Evolutionary conservation across 2,888 invertebrate species (phyloP).

Genomic region (Polymixis flavicincta): DNA sequence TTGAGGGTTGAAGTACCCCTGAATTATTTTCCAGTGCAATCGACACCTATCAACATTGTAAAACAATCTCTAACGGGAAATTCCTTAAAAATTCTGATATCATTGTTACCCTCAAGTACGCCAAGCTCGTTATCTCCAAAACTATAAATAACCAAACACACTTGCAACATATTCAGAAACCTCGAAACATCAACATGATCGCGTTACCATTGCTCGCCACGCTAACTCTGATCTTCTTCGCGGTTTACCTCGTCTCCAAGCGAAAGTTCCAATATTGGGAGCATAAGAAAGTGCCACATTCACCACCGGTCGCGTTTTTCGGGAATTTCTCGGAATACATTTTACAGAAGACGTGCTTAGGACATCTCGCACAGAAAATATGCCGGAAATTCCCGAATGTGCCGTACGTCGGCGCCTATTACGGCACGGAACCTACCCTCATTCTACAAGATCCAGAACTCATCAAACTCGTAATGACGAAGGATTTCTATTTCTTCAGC

Average conservation of each 20-base stretch:
- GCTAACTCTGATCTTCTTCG: constrained; percentile 37
- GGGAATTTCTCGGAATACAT: constrained; percentile 79
- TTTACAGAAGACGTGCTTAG: constrained; percentile 68
- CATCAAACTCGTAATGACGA: constrained; percentile 76
- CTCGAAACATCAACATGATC: constrained; percentile 43
- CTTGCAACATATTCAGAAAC: not conserved
- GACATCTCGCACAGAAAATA: constrained; percentile 69
- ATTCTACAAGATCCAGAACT: constrained; percentile 78
- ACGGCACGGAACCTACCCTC: constrained; percentile 80
- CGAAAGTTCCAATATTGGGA: constrained; percentile 77
- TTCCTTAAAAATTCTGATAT: not conserved
- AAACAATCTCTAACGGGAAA: not conserved
- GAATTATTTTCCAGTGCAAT: not conserved
- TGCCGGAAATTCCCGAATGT: constrained; percentile 74
- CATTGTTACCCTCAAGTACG: constrained; percentile 21
- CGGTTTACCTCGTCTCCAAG: constrained; percentile 63
- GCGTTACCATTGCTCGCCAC: constrained; percentile 13
- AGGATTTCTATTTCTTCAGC: constrained; percentile 82
- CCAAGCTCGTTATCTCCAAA: constrained; percentile 17
- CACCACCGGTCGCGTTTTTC: constrained; percentile 73
- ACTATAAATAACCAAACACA: constrained; percentile 27
- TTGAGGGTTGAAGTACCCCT: too few relatives aligned
- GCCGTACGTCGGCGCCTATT: constrained; percentile 79
- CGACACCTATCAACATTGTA: not conserved
- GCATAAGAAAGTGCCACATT: constrained; percentile 72